Evolutionary conservation across 2,888 invertebrate genomes (phyloP).

Genomic region (Stomorhina lunata): DNA sequence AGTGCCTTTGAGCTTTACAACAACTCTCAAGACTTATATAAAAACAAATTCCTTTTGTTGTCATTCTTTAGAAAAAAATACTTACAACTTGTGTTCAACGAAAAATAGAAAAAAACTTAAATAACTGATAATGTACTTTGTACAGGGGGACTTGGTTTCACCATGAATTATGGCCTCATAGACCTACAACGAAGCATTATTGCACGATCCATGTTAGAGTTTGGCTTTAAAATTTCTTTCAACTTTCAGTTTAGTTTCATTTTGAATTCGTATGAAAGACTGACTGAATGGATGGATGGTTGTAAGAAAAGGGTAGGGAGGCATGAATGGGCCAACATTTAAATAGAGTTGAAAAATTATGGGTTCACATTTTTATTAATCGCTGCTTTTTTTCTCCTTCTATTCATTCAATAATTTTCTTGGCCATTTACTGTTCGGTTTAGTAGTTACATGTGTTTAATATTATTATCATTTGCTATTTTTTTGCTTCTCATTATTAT

Average conservation of each 20-base stretch:
- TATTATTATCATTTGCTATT: slow-evolving; percentile 10
- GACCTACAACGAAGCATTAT: slow-evolving; percentile 68
- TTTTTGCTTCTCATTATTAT: background rate
- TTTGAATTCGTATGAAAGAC: slow-evolving; percentile 8
- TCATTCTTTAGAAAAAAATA: slow-evolving; percentile 47
- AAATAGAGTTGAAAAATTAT: slow-evolving; percentile 63
- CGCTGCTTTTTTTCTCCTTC: too few species aligned
- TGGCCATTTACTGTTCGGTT: slow-evolving; percentile 4
- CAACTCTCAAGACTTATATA: background rate
- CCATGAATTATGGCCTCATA: slow-evolving; percentile 40
- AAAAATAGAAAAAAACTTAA: slow-evolving; percentile 4
- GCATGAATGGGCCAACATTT: slow-evolving; percentile 35
- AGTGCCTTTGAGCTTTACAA: slow-evolving; percentile 61
- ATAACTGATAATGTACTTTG: slow-evolving; percentile 61
- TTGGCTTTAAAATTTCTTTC: slow-evolving; percentile 43
- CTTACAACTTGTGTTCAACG: slow-evolving; percentile 18
- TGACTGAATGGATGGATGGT: background rate
- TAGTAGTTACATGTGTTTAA: slow-evolving; percentile 37
- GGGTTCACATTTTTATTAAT: slow-evolving; percentile 59
- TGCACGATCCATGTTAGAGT: slow-evolving; percentile 66
- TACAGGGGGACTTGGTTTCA: slow-evolving; percentile 47
- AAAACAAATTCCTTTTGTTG: slow-evolving; percentile 61
- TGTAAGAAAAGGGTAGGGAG: slow-evolving; percentile 20
- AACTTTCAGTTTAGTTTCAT: slow-evolving; percentile 18
- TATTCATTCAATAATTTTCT: slow-evolving; percentile 44